Base-by-base conservation (phyloP, 2,113 vertebrate species). In the Forbesichthys papilliferus region DNA sequence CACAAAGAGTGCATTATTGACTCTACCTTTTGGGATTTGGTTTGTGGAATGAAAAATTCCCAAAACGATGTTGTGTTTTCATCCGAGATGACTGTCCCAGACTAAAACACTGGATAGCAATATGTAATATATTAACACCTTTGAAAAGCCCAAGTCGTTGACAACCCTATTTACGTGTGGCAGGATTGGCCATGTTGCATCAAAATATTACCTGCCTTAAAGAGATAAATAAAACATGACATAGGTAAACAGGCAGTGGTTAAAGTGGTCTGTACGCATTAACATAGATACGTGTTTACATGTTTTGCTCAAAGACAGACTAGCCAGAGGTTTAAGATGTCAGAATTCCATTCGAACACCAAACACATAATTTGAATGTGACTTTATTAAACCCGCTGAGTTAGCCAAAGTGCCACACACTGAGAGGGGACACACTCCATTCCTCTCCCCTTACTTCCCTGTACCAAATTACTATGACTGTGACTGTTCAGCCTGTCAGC, bases 401-500 rank as follows among this genome's bases (percentile, higher is more conserved):
- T 59, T 34, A 27, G 1, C 27, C 27, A 1, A 77, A 61, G 68
- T 49, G 27, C 56, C 18, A 63, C 73, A 69, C 53, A 53, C 1
- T 42, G n/a, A 54, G 72, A 59, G 33, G 64, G 12, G 74, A 71
- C 72, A 27, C 59, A 66, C 54, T 56, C 10, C 56, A 3, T 68
- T 54, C 61, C 47, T 49, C 34, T 49, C 65, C 61, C 33, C 63
- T 16, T 20, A 47, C 20, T 73, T 78, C 75, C 52, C 85, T 81
- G 79, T 76, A 68, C 16, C 58, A 68, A 83, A 84, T 86, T 77
- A 80, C 78, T 59, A 79, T 89, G 87, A 86, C 87, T 89, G 84
- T 54, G 83, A 83, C 83, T 87, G 84, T 73, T 89, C 84, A 88
- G 84, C 83, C 87, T 60, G 81, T 73, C 27, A 75, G 84, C 84